These are phyloP conservation scores for Cerceris ruficornis DNA, from an alignment of 2,888 invertebrate species.

Conservation along the genomic window DNA sequence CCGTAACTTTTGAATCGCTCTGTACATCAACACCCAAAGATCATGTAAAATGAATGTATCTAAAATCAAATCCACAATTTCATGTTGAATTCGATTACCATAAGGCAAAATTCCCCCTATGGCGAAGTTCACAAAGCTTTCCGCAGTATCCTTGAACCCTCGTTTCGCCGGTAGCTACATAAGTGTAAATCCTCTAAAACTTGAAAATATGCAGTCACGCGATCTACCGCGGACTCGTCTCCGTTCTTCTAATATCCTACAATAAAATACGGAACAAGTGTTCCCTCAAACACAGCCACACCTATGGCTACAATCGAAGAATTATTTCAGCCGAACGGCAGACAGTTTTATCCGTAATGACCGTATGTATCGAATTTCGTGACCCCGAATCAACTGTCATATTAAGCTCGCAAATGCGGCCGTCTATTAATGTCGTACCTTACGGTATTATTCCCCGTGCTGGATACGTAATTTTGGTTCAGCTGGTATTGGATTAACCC, in stretches of 20 bases:
- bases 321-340: neutral
- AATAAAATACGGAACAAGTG: neutral
- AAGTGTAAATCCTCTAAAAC: constrained; percentile 38
- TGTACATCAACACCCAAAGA: no score
- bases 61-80: neutral
- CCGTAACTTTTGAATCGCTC: no score
- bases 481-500: no score
- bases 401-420: neutral
- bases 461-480: neutral
- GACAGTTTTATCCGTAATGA: neutral
- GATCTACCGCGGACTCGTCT: constrained; percentile 45
- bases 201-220: constrained; percentile 63
- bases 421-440: neutral
- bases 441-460: neutral
- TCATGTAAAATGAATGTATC: no score
- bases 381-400: neutral
- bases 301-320: neutral
- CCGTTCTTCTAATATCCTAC: neutral
- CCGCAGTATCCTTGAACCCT: constrained; percentile 73
- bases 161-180: constrained; percentile 36
- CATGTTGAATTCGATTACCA: neutral
- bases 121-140: neutral
- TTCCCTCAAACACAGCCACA: neutral
- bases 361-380: neutral
- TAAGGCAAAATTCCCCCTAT: neutral